Evolutionary conservation across 2,888 invertebrate species (phyloP), one percentile per base, ranked within the genome.

Genomic region (Phlogophora meticulosa): DNA sequence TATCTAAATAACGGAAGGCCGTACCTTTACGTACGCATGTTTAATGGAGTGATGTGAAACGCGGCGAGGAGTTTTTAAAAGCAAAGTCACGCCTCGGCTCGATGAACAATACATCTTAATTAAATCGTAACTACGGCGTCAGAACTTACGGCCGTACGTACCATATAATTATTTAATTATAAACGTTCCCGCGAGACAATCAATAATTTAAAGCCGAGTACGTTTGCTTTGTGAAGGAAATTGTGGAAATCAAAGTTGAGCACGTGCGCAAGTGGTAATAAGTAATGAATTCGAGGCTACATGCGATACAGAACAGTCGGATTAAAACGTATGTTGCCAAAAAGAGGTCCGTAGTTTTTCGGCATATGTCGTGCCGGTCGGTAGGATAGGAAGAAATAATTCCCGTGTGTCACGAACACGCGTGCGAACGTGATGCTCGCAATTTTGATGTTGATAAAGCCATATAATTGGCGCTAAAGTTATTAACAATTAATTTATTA

Each of bases 31-130:
- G 34, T 76, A 81, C 86, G 85, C 84, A 84, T 85, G 85, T 87
- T 86, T 86, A 88, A 90, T 88, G 87, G 86, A 87, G 85, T 88
- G 84, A 88, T 88, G 88, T 87, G 87, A 87, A 82, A 90, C 84
- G 80, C 76, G 83, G 83, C 81, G 86, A 85, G 88, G 89, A 90
- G 86, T 90, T 92, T 92, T 93, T 90, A 90, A 92, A 92, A 87
- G 89, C 89, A 85, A 85, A 92, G 92, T 93, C 93, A 92, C 89
- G 93, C 89, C 84, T 87, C 88, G 87, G 81, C 87, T 86, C 86
- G 87, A 87, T 88, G 88, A 91, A 94, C 92, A 93, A 94, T 94
- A 92, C 89, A 88, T 92, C 92, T 93, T 93, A 94, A 94, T 94
- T 94, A 94, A 91, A 92, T 88, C 87, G 86, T 84, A 88, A 85